phyloP scores from a whole-genome alignment of 2,888 invertebrate genomes.

The Tetropium fuscum region DNA sequence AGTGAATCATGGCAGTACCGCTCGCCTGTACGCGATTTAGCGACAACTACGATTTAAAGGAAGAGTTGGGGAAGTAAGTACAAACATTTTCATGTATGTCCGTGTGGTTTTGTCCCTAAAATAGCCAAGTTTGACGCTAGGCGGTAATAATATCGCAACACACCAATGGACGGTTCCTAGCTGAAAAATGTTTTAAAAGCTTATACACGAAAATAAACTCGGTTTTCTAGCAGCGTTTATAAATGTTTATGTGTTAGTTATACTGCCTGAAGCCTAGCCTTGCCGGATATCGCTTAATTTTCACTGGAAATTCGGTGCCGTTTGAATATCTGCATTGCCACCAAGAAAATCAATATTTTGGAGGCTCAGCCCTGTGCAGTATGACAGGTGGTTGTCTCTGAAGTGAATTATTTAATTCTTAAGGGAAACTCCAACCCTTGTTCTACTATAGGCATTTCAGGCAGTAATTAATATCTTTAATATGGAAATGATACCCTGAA shows the following conservation, averaged over 20 bases:
- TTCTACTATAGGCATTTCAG: not conserved
- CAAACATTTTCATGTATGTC: slow-evolving; percentile 41
- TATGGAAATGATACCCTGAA: slow-evolving; percentile 4
- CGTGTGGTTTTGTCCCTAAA: slow-evolving; percentile 40
- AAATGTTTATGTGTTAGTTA: slow-evolving; percentile 40
- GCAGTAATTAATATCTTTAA: not conserved
- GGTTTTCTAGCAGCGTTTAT: slow-evolving; percentile 40
- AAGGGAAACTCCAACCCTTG: slow-evolving; percentile 9
- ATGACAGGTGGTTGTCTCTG: slow-evolving; percentile 65
- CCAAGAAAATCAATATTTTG: slow-evolving; percentile 65
- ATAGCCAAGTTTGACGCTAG: slow-evolving; percentile 21
- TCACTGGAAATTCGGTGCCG: slow-evolving; percentile 48
- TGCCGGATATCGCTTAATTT: slow-evolving; percentile 29
- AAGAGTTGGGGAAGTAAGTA: slow-evolving; percentile 99
- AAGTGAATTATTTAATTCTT: slow-evolving; percentile 18
- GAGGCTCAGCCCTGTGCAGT: slow-evolving; percentile 61
- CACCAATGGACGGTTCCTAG: slow-evolving; percentile 51
- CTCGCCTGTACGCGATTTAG: slow-evolving; percentile 97
- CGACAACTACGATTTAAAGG: slow-evolving; percentile 99
- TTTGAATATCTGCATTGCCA: slow-evolving; percentile 66
- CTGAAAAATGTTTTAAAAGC: slow-evolving; percentile 52
- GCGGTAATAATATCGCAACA: slow-evolving; percentile 12
- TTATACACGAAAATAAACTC: slow-evolving; percentile 56
- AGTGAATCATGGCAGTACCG: slow-evolving; percentile 82
- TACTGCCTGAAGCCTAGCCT: slow-evolving; percentile 27